These are phyloP conservation scores for Carpatolechia fugitivella DNA, from an alignment of 2,888 invertebrate species.

Conservation along the genomic window DNA sequence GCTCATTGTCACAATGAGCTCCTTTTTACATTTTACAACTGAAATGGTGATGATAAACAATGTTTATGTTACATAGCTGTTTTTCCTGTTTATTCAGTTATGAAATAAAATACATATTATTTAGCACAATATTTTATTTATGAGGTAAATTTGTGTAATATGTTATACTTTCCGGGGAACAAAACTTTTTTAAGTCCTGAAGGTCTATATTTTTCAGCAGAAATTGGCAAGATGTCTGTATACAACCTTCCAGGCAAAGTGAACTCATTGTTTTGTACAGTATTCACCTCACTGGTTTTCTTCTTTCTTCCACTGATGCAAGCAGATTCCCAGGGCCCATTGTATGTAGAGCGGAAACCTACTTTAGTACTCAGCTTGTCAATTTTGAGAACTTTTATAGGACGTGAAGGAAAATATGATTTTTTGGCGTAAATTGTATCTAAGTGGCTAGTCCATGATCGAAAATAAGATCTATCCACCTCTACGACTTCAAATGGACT, in stretches of 20 bases:
- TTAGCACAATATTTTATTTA: slow-evolving; percentile 11
- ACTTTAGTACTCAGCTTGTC: slow-evolving; percentile 18
- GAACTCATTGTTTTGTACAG: slow-evolving; percentile 16
- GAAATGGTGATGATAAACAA: slow-evolving; percentile 19
- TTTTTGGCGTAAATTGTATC: slow-evolving; percentile 12
- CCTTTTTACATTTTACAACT: slow-evolving; percentile 18
- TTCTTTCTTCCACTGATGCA: slow-evolving; percentile 11
- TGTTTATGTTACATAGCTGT: slow-evolving; percentile 1
- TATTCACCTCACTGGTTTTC: slow-evolving; percentile 5
- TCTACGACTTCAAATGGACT: slow-evolving; percentile 19
- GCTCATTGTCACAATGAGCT: slow-evolving; percentile 19
- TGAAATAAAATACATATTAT: slow-evolving; percentile 14
- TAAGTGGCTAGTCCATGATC: slow-evolving; percentile 18
- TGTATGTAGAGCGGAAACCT: slow-evolving; percentile 9
- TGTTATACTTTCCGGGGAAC: slow-evolving; percentile 10
- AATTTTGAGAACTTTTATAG: slow-evolving; percentile 20
- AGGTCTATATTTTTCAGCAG: slow-evolving; percentile 18
- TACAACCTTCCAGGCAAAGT: slow-evolving; percentile 12
- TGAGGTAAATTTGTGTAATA: slow-evolving; percentile 19
- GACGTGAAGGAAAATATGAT: background rate
- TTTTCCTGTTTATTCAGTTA: background rate
- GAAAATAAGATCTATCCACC: slow-evolving; percentile 20
- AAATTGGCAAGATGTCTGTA: slow-evolving; percentile 16
- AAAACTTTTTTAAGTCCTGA: slow-evolving; percentile 17
- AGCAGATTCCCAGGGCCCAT: slow-evolving; percentile 17